Base-by-base conservation (phyloP, 2,113 vertebrate genomes). In the Apus apus region DNA sequence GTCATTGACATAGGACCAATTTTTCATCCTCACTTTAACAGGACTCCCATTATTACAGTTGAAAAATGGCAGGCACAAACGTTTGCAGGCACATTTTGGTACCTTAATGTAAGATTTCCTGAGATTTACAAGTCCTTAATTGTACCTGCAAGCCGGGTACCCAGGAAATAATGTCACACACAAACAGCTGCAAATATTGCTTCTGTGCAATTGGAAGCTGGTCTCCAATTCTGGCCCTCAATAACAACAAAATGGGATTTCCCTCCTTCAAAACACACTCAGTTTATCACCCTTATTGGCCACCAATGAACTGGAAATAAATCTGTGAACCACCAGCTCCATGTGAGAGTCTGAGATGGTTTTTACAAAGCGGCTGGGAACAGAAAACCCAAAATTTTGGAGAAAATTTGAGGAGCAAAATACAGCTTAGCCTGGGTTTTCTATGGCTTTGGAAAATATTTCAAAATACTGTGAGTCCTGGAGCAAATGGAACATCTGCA, bases 1-100 rank as follows among this genome's bases (percentile, higher is more conserved):
- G 89, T 97, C 96, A 96, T 97, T 96, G 97, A 97, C 86, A 65
- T 15, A 77, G 54, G 45, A 89, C 64, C 56, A 67, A 93, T 95
- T 92, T 93, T 90, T 96, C 94, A 91, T 82, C 90, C 77, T 66
- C 0, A 0, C 48, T 91, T 92, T 81, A 89, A 89, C 86, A 92
- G 67, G 56, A 58, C 38, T 75, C 83, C 71, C 77, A 93, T 84
- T 82, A 89, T 46, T 60, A 43, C 43, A 21, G 54, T 0, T 95
- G 94, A 88, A 89, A 93, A 95, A 96, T 61, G 86, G 30, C 57
- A 88, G 53, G 79, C 82, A 77, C 57, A 54, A 96, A 92, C 61
- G 88, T 90, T 90, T 92, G 72, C 62, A 78, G 65, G 92, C 57
- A 51, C 40, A 82, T 79, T 90, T 85, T 75, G 70, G 76, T 89